Evolutionary conservation across 2,797 vertebrate genomes (phyloP).

Genomic region (Phrynocephalus guinanensis): DNA sequence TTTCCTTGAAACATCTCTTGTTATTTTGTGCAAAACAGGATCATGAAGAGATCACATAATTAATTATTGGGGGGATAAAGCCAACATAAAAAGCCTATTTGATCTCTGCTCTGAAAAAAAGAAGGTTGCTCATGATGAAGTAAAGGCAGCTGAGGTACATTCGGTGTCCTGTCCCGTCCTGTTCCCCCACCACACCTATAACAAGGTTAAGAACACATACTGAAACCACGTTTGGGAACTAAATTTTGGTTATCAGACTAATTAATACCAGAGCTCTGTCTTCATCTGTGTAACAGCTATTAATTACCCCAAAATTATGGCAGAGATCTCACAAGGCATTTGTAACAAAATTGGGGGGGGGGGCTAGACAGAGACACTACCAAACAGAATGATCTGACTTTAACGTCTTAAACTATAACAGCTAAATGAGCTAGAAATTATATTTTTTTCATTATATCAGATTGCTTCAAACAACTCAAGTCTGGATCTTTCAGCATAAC

Average conservation of each 20-base stretch:
- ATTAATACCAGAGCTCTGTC: not conserved
- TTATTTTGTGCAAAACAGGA: not conserved
- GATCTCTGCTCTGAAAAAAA: not conserved
- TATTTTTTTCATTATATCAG: constrained; percentile 67
- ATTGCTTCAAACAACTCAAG: constrained; percentile 71
- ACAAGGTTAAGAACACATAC: not conserved
- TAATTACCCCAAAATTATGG: not conserved
- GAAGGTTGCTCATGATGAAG: not conserved
- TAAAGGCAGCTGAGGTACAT: not conserved
- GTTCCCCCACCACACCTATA: not conserved
- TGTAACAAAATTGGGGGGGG: not conserved
- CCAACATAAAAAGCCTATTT: not conserved
- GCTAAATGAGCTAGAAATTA: constrained; percentile 57
- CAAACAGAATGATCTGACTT: constrained; percentile 15
- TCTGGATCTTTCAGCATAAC: constrained; percentile 58
- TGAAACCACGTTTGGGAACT: not conserved
- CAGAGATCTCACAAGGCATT: not conserved
- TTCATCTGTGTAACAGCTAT: not conserved
- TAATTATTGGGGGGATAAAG: not conserved
- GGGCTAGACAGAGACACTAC: not conserved
- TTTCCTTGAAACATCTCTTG: not conserved
- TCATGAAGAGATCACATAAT: not conserved
- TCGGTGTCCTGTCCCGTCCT: too few species aligned
- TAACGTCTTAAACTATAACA: constrained; percentile 40
- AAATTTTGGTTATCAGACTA: not conserved